Evolutionary conservation across 2,113 vertebrate genomes (phyloP).

Genomic region (Emydura subglobosa): DNA sequence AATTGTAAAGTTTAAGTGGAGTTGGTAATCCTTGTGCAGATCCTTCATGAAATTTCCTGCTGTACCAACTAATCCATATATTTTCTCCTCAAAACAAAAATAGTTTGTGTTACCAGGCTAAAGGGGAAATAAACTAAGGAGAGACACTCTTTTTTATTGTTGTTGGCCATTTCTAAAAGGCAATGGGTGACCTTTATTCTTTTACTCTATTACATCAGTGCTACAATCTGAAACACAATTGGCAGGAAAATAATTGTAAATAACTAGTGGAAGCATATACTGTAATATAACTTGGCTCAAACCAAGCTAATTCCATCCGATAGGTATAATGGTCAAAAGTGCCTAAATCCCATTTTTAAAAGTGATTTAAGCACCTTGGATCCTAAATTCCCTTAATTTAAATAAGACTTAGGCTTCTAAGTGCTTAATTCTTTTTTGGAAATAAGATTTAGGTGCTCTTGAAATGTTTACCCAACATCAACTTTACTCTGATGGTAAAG

Average conservation of each 20-base stretch:
- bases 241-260: slow-evolving; percentile 11
- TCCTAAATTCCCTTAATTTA: no score
- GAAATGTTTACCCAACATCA: neutral
- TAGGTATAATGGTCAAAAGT: neutral
- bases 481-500: neutral
- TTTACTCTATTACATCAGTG: neutral
- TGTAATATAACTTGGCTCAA: neutral
- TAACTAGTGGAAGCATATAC: neutral
- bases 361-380: neutral
- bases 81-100: neutral
- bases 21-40: neutral
- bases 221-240: neutral
- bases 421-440: neutral
- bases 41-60: neutral
- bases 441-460: neutral
- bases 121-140: neutral
- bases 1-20: neutral
- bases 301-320: neutral
- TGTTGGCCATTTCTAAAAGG: neutral
- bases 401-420: neutral
- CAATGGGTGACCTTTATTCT: neutral
- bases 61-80: neutral
- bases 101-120: neutral
- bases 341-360: neutral
- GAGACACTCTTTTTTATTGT: neutral